These are phyloP conservation scores for Sitobion miscanthi DNA, from an alignment of 1,140 invertebrate genomes.

Conservation along the genomic window DNA sequence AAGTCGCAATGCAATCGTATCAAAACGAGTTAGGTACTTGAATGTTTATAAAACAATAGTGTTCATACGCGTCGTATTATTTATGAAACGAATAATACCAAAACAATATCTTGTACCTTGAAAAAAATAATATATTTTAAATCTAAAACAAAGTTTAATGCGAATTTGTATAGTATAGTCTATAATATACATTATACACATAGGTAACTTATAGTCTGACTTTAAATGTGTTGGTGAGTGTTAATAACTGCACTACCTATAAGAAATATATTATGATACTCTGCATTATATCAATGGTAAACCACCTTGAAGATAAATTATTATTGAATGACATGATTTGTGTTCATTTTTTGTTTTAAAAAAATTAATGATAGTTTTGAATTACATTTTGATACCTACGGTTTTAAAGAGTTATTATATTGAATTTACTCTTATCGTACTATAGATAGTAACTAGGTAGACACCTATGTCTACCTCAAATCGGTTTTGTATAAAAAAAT, in stretches of 20 bases:
- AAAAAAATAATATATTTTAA: not conserved
- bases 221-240: not conserved
- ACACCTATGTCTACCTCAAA: too few relatives aligned
- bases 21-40: not conserved
- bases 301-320: conserved; percentile 13
- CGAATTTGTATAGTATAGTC: not conserved
- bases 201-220: not conserved
- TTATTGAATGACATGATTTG: not conserved
- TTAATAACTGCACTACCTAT: not conserved
- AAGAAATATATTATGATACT: not conserved
- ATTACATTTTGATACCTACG: not conserved
- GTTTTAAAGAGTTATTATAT: not conserved
- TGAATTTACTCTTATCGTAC: not conserved
- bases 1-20: not conserved
- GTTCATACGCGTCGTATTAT: not conserved
- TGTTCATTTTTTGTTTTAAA: not conserved
- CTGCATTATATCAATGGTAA: not conserved
- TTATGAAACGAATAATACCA: not conserved
- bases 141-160: not conserved
- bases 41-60: not conserved
- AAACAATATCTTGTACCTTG: not conserved
- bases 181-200: not conserved
- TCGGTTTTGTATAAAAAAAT: too few relatives aligned
- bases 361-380: not conserved
- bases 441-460: too few relatives aligned